Conservation (phyloP, 2,797 vertebrate genomes). For the Oryzias sinensis region DNA sequence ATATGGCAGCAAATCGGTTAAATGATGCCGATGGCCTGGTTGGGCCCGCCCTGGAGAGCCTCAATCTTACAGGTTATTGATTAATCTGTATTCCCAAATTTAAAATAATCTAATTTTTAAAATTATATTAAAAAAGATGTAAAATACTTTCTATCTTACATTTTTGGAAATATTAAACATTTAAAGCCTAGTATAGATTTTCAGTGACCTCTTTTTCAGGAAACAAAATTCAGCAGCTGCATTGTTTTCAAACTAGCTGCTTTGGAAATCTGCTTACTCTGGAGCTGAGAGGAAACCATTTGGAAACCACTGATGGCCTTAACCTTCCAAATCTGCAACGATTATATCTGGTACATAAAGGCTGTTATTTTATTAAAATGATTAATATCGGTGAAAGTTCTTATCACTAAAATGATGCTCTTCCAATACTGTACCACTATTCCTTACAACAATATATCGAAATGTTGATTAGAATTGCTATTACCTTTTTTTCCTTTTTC, state of each 20-base stretch:
- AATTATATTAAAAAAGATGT: too few relatives aligned
- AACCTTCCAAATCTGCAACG: constrained; percentile 82
- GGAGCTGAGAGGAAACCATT: constrained; percentile 85
- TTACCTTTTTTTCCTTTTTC: constrained; percentile 2
- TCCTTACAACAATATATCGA: not conserved
- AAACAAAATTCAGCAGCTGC: constrained; percentile 79
- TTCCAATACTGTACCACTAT: not conserved
- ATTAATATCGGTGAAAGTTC: not conserved
- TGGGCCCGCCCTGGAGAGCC: constrained; percentile 79
- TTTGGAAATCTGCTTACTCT: constrained; percentile 83
- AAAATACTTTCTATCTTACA: not conserved
- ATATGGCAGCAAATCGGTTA: constrained; percentile 82
- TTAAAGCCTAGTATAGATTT: not conserved
- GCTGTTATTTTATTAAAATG: constrained; percentile 64
- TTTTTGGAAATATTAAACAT: not conserved
- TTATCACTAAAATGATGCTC: not conserved
- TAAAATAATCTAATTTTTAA: not conserved
- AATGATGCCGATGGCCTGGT: constrained; percentile 76
- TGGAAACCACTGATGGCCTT: constrained; percentile 85
- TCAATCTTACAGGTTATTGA: constrained; percentile 86
- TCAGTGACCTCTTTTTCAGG: constrained; percentile 65
- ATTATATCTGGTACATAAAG: constrained; percentile 84
- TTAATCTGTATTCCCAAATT: not conserved
- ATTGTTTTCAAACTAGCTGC: constrained; percentile 71
- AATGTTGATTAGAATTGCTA: not conserved